phyloP scores from a whole-genome alignment of 2,113 vertebrate genomes.

The Seriola rivoliana region DNA sequence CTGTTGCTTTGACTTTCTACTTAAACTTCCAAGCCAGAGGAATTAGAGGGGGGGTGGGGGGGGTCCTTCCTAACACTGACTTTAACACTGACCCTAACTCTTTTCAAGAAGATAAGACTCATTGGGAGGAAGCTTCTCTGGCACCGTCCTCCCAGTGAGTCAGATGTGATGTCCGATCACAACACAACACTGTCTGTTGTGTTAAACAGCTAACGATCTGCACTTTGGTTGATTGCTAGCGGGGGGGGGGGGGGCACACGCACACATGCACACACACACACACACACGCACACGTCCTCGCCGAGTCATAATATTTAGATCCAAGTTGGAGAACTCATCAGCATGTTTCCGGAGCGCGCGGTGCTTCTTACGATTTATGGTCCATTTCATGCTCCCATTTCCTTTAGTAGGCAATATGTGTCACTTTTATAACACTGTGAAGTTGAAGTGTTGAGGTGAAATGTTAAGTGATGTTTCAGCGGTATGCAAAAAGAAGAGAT shows the following conservation, averaged over 20 bases:
- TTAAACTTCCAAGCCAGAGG: no score
- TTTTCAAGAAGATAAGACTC: background rate
- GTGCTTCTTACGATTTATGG: slow-evolving; percentile 75
- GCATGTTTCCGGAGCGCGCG: slow-evolving; percentile 67
- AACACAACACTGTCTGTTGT: slow-evolving; percentile 45
- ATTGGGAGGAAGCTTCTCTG: background rate
- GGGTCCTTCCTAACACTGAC: background rate
- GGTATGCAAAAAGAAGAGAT: slow-evolving; percentile 72
- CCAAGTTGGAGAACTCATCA: slow-evolving; percentile 68
- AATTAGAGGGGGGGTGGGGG: no score
- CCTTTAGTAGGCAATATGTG: slow-evolving; percentile 79
- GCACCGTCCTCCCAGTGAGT: slow-evolving; percentile 19
- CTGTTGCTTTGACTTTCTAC: background rate
- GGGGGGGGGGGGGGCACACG: background rate
- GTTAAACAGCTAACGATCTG: slow-evolving; percentile 53
- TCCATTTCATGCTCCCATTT: slow-evolving; percentile 78
- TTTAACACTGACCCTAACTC: background rate
- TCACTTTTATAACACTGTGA: slow-evolving; percentile 78
- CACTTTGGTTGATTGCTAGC: slow-evolving; percentile 70
- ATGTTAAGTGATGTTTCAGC: slow-evolving; percentile 80
- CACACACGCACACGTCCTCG: slow-evolving; percentile 30
- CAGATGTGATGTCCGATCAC: slow-evolving; percentile 22
- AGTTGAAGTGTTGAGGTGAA: slow-evolving; percentile 79
- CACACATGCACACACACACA: background rate
- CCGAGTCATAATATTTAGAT: slow-evolving; percentile 73